Evolutionary conservation across 2,797 vertebrate species (phyloP), one percentile per base, ranked within the genome.

Genomic region (Lepilemur ruficaudatus): DNA sequence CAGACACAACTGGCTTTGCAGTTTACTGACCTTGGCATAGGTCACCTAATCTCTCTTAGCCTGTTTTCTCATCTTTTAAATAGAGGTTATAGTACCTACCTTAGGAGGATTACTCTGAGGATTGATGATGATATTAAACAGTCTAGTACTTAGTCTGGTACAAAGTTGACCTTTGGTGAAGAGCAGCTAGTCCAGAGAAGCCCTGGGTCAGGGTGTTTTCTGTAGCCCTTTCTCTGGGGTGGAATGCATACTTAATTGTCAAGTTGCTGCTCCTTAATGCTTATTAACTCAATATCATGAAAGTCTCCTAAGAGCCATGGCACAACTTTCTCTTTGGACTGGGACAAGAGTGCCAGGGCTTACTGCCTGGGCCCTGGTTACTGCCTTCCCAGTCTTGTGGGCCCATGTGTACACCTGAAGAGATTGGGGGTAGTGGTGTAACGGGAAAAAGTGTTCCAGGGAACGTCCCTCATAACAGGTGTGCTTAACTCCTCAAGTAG

Each of bases 1-100:
- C 84, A 95, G 46, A 57, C 22, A 88, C 43, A 81, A 0, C 30
- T 79, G n/a, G 15, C 46, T 93, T 83, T 81, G 14, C 48, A 35
- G 52, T 75, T 65, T 72, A 73, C n/a, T 89, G 32, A 35, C 89
- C 59, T 93, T 93, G 52, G 25, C 79, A 35, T 38, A 5, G 35
- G 30, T 89, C 50, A 85, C 55, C 75, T 75, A 63, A 46, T 11
- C 52, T 97, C 30, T 86, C 50, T 93, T 65, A 94, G 5, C 50
- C 67, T 92, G 48, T 88, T 93, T 72, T 38, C 35, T 92, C 59
- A 38, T 67, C 50, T 70, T 96, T 96, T 84, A 46, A 79, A 75
- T 79, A 61, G n/a, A 87, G 25, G 32, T 75, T 28, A 30, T 73
- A 30, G 61, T 75, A 57, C 48, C 12, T 73, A 35, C 30, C 4